Evolutionary conservation across 2,113 vertebrate genomes (phyloP), one percentile per base, ranked within the genome.

Genomic region (Percopsis transmontana): DNA sequence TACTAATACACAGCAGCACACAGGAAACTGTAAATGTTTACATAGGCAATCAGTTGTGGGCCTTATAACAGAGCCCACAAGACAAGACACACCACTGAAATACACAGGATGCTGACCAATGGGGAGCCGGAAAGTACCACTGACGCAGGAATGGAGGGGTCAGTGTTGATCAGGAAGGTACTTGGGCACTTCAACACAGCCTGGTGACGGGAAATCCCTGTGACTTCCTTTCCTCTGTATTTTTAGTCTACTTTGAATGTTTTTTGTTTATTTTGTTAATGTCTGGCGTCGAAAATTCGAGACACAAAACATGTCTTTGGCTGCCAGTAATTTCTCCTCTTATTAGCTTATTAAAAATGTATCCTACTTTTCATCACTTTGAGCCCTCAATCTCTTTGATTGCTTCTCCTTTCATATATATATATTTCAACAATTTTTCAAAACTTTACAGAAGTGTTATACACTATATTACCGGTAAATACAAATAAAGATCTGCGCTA

Each of bases 161-260:
- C 70, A 55, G 13, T 45, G 67, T 47, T 64, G 60, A 53, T 66
- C 89, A 88, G 91, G 91, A 91, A 90, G 79, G 62, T 58, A 68
- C 64, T n/a, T n/a, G 53, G 66, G 50, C 71, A 79, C 74, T 48
- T 68, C 52, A 76, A 66, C 40, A 76, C 58, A 80, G 79, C 74
- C 61, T 21, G 66, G 20, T 18, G 45, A 77, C 68, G 66, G 83
- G 79, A 89, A 86, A 39, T 73, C 74, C 80, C 52, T 64, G 24
- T 10, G 3, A 60, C 52, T 65, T 82, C 72, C 61, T 41, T 11
- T 39, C 54, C 20, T 62, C 50, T 72, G 27, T 90, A 85, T 89
- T 90, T 88, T 82, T 78, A 70, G 74, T 69, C 72, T 59, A 61
- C 41, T 42, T 67, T 39, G 0, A 51, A 74, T 39, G 41, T 12